Base-by-base conservation (phyloP, 1,140 invertebrate species). In the Oryzaephilus surinamensis region DNA sequence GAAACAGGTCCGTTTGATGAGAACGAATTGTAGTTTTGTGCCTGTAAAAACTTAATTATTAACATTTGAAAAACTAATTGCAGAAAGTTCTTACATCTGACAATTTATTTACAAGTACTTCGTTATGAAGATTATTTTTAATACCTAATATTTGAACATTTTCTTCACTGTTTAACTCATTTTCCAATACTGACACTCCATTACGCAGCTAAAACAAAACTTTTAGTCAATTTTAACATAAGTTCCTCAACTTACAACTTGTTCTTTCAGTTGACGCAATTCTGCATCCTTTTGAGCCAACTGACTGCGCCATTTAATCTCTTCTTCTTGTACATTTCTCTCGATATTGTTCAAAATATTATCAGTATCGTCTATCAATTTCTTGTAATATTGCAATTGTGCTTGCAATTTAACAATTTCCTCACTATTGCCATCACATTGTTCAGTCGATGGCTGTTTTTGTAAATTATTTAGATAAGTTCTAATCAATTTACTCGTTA, bases 301-400 rank as follows among this genome's bases (percentile, higher is more conserved):
- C 59, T 74, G 71, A 27, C 67, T 62, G 43, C 73, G 66, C 82
- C 81, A 85, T 47, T 71, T 70, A 33, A 67, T 65, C 62, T 87
- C 81, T 55, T 79, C 77, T 24, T 70, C 58, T 52, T 80, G 73
- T 47, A 83, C 74, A 58, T 81, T 72, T 46, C 63, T 71, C 55
- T 84, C 76, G 32, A 85, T 62, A 50, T 73, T 71, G 43, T 75
- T 77, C 41, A 85, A 61, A 54, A 78, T 76, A 19, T 69, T 69
- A 57, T 84, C 81, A 47, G 81, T 84, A 51, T 84, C 79, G 29
- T 75, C 71, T 43, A 86, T 81, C 41, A 84, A 74, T 54, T 64
- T 72, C 53, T 84, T 78, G 51, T 84, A 84, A 59, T 84, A 74
- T 21, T 72, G 68, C 16, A 82, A 72, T 55, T 78, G 69, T 11